phyloP scores from a whole-genome alignment of 2,888 invertebrate species.

The Rhagophthalmus giganteus region DNA sequence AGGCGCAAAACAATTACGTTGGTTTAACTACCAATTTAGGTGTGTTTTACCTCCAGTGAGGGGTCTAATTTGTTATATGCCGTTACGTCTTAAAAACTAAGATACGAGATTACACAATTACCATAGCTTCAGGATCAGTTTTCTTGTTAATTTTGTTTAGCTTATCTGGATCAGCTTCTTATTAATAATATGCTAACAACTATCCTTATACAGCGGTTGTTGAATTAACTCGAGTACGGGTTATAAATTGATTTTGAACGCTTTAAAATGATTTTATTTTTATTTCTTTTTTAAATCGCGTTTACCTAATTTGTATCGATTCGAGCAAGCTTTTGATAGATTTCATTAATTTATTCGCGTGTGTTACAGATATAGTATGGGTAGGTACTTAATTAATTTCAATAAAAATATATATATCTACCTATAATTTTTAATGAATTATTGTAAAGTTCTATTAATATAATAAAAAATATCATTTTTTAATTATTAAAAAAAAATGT shows the following conservation, averaged over 20 bases:
- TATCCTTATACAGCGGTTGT: not conserved
- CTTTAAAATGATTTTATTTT: too few species aligned
- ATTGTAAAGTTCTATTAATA: too few species aligned
- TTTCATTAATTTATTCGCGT: not conserved
- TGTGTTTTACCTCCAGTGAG: constrained; percentile 16
- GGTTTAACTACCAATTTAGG: not conserved
- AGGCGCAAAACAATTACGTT: constrained; percentile 4
- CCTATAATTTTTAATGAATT: too few species aligned
- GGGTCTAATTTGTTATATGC: constrained; percentile 10
- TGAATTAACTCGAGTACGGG: not conserved
- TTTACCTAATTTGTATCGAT: too few species aligned
- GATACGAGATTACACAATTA: constrained; percentile 1
- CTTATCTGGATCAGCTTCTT: constrained; percentile 9
- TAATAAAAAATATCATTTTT: too few species aligned
- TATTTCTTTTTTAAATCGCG: too few species aligned
- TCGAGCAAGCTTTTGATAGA: too few species aligned
- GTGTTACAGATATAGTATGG: too few species aligned
- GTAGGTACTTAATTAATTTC: too few species aligned
- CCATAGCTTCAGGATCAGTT: not conserved
- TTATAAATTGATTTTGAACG: not conserved
- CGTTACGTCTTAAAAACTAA: constrained; percentile 17
- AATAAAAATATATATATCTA: too few species aligned
- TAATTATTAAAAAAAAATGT: too few species aligned
- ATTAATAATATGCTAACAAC: constrained; percentile 21
- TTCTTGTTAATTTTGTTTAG: constrained; percentile 6